These are phyloP conservation scores for Dipus sagitta DNA, from an alignment of 2,797 vertebrate genomes.

Conservation along the genomic window DNA sequence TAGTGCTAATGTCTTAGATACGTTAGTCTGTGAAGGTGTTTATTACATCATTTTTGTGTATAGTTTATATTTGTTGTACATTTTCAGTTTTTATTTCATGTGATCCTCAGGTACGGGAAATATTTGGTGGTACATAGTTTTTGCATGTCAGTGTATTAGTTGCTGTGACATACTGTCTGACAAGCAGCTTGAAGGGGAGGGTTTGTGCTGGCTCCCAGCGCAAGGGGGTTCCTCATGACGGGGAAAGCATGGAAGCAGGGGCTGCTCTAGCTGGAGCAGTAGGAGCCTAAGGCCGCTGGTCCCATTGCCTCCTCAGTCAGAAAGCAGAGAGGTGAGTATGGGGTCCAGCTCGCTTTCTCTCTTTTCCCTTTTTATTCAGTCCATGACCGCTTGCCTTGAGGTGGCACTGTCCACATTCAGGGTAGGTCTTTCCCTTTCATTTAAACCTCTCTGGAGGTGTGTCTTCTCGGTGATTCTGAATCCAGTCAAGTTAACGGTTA, in stretches of 20 bases:
- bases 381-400: no score
- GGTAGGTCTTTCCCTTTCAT: background rate
- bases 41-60: conserved; percentile 21
- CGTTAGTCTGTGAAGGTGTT: conserved; percentile 38
- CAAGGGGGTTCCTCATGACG: background rate
- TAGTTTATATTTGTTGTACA: conserved; percentile 10
- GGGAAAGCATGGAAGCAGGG: background rate
- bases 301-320: background rate
- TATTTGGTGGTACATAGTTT: background rate
- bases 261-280: no score
- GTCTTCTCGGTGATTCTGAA: background rate
- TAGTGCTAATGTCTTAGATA: background rate
- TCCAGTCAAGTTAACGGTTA: background rate
- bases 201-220: background rate
- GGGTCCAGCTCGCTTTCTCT: background rate
- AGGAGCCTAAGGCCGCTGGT: background rate
- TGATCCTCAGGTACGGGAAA: conserved; percentile 3
- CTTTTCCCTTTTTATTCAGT: background rate
- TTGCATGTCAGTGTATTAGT: background rate
- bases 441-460: background rate
- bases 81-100: conserved; percentile 1
- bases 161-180: background rate
- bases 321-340: no score
- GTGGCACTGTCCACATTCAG: background rate
- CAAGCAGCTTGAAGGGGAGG: background rate